Evolutionary conservation across 1,140 invertebrate genomes (phyloP).

Genomic region (Mycetomoellerius zeteki): DNA sequence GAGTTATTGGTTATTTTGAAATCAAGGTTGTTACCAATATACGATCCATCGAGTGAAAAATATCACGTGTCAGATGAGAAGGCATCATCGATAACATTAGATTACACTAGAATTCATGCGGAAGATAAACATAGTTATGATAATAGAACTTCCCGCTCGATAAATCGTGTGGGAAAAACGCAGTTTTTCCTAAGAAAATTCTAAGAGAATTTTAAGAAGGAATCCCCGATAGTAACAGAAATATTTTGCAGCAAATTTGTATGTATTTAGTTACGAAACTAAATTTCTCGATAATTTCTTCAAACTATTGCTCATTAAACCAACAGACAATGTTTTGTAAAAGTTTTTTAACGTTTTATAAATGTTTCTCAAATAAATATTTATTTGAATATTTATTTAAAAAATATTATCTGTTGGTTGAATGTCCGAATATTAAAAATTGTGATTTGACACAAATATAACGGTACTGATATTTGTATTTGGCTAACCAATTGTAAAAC

Average conservation of each 20-base stretch:
- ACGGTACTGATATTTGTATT: too few species aligned
- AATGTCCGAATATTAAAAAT: too few species aligned
- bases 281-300: too few species aligned
- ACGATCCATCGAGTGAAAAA: background rate
- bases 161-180: background rate
- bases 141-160: background rate
- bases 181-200: background rate
- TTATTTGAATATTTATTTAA: too few species aligned
- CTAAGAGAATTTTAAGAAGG: background rate
- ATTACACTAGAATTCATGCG: background rate
- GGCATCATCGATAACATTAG: background rate
- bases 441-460: too few species aligned
- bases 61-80: background rate
- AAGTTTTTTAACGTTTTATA: too few species aligned
- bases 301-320: too few species aligned
- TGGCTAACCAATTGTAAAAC: too few species aligned
- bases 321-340: too few species aligned
- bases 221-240: background rate
- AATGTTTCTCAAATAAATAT: too few species aligned
- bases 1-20: background rate
- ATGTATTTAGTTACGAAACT: background rate
- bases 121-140: constrained; percentile 20
- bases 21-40: background rate
- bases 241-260: background rate
- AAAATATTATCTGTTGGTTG: too few species aligned